A percentile compares a stretch with the other conserved stretches of the same genome.
Conservation (phyloP, 2,797 vertebrate genomes). For the Hypotaenidia okinawae region DNA sequence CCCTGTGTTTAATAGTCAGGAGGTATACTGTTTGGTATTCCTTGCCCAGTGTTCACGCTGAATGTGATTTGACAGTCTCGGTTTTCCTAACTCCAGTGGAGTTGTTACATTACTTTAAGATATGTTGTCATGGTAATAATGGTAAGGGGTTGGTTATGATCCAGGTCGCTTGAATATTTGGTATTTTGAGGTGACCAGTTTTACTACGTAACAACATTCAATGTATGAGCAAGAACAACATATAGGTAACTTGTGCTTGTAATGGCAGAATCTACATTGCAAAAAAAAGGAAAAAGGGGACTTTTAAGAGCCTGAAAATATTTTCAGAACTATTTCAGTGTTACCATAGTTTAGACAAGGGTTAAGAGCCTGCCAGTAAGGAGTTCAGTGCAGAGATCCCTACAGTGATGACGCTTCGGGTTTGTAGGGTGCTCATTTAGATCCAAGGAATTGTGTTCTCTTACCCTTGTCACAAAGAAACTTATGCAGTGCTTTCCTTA, state of each 20-base stretch:
- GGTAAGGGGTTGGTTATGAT: not conserved
- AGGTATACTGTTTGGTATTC: conserved; percentile 24
- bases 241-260: not conserved
- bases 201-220: not conserved
- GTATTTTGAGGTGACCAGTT: not conserved
- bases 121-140: not conserved
- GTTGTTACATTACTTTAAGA: conserved; percentile 43
- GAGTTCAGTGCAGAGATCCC: not conserved
- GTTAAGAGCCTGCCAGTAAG: not conserved
- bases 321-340: not conserved
- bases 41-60: conserved; percentile 13
- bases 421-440: not conserved
- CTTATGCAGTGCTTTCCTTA: not conserved
- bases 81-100: conserved; percentile 61
- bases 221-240: not conserved
- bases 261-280: not conserved
- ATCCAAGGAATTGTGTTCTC: not conserved
- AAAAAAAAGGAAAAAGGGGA: not conserved
- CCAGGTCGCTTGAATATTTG: not conserved
- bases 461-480: not conserved
- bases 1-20: not conserved
- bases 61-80: conserved; percentile 14
- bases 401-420: not conserved
- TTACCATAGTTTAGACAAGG: not conserved
- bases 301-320: not conserved